Evolutionary conservation across 2,888 invertebrate species (phyloP).

Genomic region (Caenorhabditis sp.): DNA sequence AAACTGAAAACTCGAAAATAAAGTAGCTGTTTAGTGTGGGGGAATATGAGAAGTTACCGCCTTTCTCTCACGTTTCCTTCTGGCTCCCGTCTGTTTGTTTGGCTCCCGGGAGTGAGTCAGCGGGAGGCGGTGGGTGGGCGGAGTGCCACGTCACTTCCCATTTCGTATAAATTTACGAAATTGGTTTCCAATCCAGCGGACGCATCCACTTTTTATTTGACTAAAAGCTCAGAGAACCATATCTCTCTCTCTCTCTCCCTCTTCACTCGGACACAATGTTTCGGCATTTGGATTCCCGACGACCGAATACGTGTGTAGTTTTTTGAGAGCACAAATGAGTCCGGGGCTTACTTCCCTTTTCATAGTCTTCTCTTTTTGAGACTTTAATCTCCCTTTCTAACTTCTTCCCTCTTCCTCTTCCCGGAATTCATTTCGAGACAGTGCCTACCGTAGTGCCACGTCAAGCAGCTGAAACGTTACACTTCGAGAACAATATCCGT

Average conservation of each 20-base stretch:
- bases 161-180: constrained; percentile 15
- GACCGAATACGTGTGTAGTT: no score
- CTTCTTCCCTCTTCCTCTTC: neutral
- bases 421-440: neutral
- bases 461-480: constrained; percentile 21
- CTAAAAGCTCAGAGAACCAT: constrained; percentile 23
- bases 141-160: neutral
- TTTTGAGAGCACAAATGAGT: no score
- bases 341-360: no score
- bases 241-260: neutral
- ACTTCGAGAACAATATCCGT: constrained; percentile 6
- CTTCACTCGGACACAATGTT: no score
- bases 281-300: no score
- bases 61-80: neutral
- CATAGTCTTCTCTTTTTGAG: no score
- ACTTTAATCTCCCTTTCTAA: neutral
- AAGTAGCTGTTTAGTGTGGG: no score
- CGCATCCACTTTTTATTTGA: constrained; percentile 19
- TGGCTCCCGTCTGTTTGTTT: no score
- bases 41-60: neutral
- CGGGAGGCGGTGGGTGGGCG: no score
- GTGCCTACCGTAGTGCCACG: no score
- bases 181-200: constrained; percentile 3
- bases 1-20: no score
- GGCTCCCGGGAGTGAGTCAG: constrained; percentile 6